Conservation (phyloP, 2,797 vertebrate species). For the Petrocephalus schoutedeni region DNA sequence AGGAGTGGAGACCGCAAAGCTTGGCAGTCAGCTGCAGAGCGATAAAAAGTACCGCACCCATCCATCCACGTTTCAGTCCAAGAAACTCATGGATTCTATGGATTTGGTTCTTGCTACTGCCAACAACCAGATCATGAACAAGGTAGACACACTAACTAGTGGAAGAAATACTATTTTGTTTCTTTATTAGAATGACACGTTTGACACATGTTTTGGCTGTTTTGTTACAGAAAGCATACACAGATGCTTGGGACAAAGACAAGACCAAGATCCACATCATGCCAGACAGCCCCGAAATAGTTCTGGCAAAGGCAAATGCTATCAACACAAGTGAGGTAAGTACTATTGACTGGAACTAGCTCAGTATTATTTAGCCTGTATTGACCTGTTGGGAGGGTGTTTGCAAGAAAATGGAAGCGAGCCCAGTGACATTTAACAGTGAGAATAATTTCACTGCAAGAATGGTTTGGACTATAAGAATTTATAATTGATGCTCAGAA, state of each 20-base stretch:
- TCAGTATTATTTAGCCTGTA: background rate
- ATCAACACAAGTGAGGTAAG: conserved; percentile 64
- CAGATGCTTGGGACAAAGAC: conserved; percentile 85
- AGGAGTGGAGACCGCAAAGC: conserved; percentile 74
- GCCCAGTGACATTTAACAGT: background rate
- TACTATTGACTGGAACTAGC: background rate
- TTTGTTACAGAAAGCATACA: conserved; percentile 77
- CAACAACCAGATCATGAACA: conserved; percentile 81
- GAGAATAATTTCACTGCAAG: background rate
- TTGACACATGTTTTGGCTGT: conserved; percentile 8
- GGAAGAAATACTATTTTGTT: background rate
- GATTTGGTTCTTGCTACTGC: conserved; percentile 73
- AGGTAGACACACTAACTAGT: conserved; percentile 44
- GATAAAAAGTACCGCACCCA: conserved; percentile 76
- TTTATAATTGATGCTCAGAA: background rate
- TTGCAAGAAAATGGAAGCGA: background rate
- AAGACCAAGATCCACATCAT: conserved; percentile 82
- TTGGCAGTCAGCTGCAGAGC: conserved; percentile 72
- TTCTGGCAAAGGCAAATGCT: conserved; percentile 69
- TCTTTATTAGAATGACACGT: background rate
- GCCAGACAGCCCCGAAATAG: conserved; percentile 86
- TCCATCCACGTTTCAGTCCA: conserved; percentile 73
- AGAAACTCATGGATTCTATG: conserved; percentile 81
- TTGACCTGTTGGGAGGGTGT: background rate
- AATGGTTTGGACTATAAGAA: background rate